phyloP scores from a whole-genome alignment of 2,888 invertebrate species.

The Tetrapedia diversipes region DNA sequence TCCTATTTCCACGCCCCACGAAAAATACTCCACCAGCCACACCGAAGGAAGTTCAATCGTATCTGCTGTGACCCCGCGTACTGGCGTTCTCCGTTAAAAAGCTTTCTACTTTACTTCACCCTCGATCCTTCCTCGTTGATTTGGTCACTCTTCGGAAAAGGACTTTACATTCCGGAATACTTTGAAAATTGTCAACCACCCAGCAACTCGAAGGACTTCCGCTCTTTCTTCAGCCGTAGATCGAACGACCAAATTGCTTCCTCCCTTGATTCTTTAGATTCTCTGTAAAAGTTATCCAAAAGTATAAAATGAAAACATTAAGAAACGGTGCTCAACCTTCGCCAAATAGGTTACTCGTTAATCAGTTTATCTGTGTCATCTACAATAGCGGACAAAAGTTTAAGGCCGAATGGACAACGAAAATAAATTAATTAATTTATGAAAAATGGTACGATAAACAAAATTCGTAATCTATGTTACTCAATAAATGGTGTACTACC shows the following conservation, averaged over 20 bases:
- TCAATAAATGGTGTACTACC: no score
- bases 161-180: neutral
- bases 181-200: slow-evolving; percentile 3
- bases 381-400: no score
- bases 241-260: neutral
- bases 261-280: neutral
- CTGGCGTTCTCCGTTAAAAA: slow-evolving; percentile 22
- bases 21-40: slow-evolving; percentile 32
- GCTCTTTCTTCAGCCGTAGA: neutral
- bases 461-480: no score
- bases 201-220: neutral
- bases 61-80: slow-evolving; percentile 36
- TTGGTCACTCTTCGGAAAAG: slow-evolving; percentile 17
- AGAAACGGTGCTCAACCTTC: neutral
- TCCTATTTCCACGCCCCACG: slow-evolving; percentile 31
- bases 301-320: neutral
- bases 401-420: no score
- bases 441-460: no score
- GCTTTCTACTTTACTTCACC: slow-evolving; percentile 29
- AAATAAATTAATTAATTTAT: no score
- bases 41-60: slow-evolving; percentile 39
- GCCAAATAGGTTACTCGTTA: no score
- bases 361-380: no score
- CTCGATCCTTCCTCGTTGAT: slow-evolving; percentile 21
- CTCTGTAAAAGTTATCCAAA: neutral